A percentile compares a stretch with the other conserved stretches of the same genome.
These are phyloP conservation scores for Stictocephala bisonia DNA, from an alignment of 2,888 invertebrate genomes.

Conservation along the genomic window DNA sequence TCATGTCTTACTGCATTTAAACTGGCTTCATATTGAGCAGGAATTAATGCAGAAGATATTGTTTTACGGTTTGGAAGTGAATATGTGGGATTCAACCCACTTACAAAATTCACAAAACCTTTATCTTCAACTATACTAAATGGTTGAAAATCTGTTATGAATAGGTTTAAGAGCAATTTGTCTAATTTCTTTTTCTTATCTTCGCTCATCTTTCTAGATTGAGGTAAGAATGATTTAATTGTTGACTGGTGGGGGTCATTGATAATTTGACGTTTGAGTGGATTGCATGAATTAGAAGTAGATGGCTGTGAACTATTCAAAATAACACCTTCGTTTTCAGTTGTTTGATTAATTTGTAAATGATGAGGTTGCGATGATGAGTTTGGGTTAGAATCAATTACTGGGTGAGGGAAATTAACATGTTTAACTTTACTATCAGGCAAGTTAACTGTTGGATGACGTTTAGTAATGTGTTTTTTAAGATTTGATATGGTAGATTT, in stretches of 20 bases:
- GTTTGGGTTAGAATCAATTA: no score
- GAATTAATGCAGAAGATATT: constrained; percentile 1
- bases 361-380: no score
- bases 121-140: constrained; percentile 44
- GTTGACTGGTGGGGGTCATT: no score
- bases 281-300: no score
- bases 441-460: constrained; percentile 29
- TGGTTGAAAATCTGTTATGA: constrained; percentile 39
- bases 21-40: constrained; percentile 21
- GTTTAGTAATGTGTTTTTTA: constrained; percentile 11
- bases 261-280: no score
- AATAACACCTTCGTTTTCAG: no score
- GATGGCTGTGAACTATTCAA: no score
- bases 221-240: background rate
- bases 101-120: constrained; percentile 19
- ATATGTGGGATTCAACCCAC: background rate
- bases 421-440: background rate
- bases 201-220: background rate
- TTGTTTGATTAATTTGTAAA: no score
- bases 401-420: background rate
- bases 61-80: constrained; percentile 17
- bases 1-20: background rate
- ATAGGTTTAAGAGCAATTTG: constrained; percentile 1
- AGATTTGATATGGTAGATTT: constrained; percentile 9
- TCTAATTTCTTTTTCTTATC: constrained; percentile 36